These are phyloP conservation scores for Diadophis punctatus DNA, from an alignment of 2,113 vertebrate species.

Conservation along the genomic window DNA sequence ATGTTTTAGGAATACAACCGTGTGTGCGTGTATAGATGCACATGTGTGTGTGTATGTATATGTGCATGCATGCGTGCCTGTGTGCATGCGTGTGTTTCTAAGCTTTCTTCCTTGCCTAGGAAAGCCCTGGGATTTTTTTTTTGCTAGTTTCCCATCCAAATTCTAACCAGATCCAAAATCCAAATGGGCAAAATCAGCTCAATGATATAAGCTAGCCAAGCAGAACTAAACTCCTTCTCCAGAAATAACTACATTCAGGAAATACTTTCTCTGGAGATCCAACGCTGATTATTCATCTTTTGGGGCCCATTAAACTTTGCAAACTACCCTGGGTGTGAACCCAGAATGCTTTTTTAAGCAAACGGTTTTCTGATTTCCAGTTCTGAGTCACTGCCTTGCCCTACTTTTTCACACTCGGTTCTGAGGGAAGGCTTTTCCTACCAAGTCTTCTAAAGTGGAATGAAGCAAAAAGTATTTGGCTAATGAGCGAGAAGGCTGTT, in stretches of 20 bases:
- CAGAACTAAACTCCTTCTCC: not conserved
- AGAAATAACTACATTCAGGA: not conserved
- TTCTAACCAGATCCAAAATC: not conserved
- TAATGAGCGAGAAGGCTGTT: not conserved
- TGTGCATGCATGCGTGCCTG: no score
- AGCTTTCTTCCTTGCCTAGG: not conserved
- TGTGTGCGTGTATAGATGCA: accelerated
- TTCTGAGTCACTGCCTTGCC: not conserved
- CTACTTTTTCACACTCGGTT: not conserved
- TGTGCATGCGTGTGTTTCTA: not conserved
- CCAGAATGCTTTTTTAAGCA: not conserved
- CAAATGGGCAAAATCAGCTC: not conserved
- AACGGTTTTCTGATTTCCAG: not conserved
- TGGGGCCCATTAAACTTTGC: not conserved
- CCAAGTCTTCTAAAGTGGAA: not conserved
- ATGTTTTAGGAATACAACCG: not conserved
- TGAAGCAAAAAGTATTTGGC: not conserved
- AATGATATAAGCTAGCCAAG: not conserved
- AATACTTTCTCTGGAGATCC: not conserved
- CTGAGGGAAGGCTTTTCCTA: not conserved
- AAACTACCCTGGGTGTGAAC: not conserved
- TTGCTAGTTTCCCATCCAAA: not conserved
- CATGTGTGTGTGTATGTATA: no score
- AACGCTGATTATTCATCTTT: not conserved
- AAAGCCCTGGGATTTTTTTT: not conserved